phyloP scores from a whole-genome alignment of 1,140 invertebrate species.

The Helicoverpa zea region DNA sequence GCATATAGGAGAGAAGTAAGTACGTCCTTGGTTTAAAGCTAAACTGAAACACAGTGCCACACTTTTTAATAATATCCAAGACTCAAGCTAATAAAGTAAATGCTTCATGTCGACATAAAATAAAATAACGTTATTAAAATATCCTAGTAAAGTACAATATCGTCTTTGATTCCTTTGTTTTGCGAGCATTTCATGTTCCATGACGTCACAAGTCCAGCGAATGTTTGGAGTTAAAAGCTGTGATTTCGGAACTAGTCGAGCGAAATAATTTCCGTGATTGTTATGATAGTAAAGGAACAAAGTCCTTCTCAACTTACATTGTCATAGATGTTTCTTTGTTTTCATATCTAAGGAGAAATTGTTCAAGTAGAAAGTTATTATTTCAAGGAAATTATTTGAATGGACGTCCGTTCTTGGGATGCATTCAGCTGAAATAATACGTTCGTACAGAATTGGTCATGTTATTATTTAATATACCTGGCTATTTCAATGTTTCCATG shows the following conservation, averaged over 20 bases:
- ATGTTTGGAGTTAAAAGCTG: slow-evolving; percentile 20
- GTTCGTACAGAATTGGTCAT: neutral
- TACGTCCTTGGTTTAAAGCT: too few relatives aligned
- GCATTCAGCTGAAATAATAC: slow-evolving; percentile 5
- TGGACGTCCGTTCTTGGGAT: neutral
- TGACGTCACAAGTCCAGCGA: neutral
- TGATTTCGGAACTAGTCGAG: neutral
- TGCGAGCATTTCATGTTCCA: neutral
- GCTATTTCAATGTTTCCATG: too few relatives aligned
- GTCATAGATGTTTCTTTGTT: neutral
- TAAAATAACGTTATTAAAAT: too few relatives aligned
- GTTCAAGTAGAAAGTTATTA: slow-evolving; percentile 10
- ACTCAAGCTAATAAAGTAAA: too few relatives aligned
- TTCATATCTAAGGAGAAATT: neutral
- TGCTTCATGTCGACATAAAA: too few relatives aligned
- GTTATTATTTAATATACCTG: too few relatives aligned
- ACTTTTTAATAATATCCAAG: too few relatives aligned
- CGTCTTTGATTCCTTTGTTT: neutral
- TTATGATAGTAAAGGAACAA: slow-evolving; percentile 7
- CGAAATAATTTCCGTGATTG: slow-evolving; percentile 1
- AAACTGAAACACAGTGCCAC: too few relatives aligned
- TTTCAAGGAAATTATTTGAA: slow-evolving; percentile 15
- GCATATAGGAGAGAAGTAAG: too few relatives aligned
- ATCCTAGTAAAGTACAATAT: neutral
- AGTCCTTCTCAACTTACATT: neutral